A percentile compares a stretch with the other conserved stretches of the same genome.
phyloP scores from a whole-genome alignment of 2,888 invertebrate species.

The Drosophila mimica region DNA sequence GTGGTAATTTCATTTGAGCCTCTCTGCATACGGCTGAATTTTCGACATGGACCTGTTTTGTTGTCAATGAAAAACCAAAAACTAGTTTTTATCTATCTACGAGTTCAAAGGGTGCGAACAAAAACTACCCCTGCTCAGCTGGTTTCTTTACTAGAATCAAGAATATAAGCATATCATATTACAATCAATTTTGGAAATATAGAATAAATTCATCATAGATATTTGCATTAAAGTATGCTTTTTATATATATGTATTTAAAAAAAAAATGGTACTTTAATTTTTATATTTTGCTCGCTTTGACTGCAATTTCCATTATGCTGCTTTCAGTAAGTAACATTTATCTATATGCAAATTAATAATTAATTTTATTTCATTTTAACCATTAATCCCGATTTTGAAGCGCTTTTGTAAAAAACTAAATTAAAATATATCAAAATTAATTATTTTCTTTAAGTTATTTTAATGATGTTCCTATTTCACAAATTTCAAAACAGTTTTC shows the following conservation, averaged over 20 bases:
- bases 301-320: neutral
- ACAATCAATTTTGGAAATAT: constrained; percentile 23
- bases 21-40: constrained; percentile 41
- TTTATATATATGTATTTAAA: no score
- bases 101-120: constrained; percentile 30
- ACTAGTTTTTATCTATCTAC: constrained; percentile 51
- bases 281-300: neutral
- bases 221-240: neutral
- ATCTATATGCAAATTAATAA: neutral
- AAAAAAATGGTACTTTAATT: neutral
- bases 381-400: neutral
- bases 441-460: neutral
- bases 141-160: constrained; percentile 33
- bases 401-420: neutral
- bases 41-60: constrained; percentile 55
- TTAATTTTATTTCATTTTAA: neutral
- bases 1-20: constrained; percentile 56
- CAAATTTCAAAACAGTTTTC: neutral
- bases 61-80: constrained; percentile 29
- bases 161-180: constrained; percentile 43
- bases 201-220: neutral
- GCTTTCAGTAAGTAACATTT: neutral
- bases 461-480: neutral
- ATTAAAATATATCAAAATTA: neutral
- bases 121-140: constrained; percentile 66